Conservation (phyloP, 2,113 vertebrate species). For the Cercocebus atys region DNA sequence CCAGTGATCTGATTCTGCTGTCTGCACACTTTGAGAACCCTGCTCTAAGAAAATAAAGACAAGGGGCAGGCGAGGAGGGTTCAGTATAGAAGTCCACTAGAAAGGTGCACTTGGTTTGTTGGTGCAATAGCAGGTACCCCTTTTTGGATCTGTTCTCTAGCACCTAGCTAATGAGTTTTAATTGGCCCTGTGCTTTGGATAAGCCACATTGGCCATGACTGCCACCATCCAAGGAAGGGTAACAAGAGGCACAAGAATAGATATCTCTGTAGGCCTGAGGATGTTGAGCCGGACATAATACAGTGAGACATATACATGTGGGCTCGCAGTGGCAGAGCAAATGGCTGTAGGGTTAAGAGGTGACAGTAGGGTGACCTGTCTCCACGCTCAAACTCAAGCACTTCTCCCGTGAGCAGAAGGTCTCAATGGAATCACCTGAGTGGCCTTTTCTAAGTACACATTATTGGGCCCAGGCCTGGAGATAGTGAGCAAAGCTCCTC, state of each 20-base stretch:
- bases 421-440: background rate
- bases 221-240: background rate
- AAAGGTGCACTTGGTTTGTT: background rate
- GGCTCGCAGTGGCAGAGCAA: background rate
- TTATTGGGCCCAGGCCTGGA: background rate
- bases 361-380: background rate
- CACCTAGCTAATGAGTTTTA: background rate
- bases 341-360: background rate
- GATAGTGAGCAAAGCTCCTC: background rate
- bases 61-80: too few relatives aligned
- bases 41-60: background rate
- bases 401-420: background rate
- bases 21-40: background rate
- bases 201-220: background rate
- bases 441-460: background rate
- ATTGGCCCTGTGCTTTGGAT: background rate
- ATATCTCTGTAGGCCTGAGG: background rate
- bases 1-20: background rate
- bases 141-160: background rate
- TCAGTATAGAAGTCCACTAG: background rate
- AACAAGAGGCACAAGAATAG: background rate
- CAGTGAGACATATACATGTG: accelerated
- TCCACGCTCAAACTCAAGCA: background rate
- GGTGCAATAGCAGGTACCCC: background rate
- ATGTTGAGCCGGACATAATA: background rate